Evolutionary conservation across 1,140 invertebrate species (phyloP), one percentile per base, ranked within the genome.

Genomic region (Xylocopa sonorina): DNA sequence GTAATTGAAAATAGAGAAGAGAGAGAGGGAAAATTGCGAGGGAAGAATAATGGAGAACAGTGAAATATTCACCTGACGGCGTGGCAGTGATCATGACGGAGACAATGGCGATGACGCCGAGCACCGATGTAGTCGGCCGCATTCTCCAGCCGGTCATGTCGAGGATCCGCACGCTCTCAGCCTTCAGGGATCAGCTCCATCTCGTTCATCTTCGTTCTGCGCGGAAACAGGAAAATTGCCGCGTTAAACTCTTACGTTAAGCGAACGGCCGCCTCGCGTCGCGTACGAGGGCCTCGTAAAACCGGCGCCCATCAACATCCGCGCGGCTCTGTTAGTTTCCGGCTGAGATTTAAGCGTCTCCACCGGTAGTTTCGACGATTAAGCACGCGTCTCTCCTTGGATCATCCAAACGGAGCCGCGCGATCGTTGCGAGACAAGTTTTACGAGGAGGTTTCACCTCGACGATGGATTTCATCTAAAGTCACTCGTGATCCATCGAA

Each of bases 71-170:
- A 92, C 91, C 91, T 88, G 88, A 80, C 24, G 80, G 68, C 69
- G 81, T 87, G 71, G 84, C 82, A 79, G 84, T 88, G 76, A 90
- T 86, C 85, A 90, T 84, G 74, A 88, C 82, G 83, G 77, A 91
- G 81, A 90, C 69, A 85, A 90, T 83, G 89, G 90, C 91, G 90
- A 92, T 87, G 80, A 90, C 90, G 90, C 90, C 91, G 68, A 91
- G 81, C 82, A 73, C 83, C 83, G 87, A 88, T 66, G 81, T 83
- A 82, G 82, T 86, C 83, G 89, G 82, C 87, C 86, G 88, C 91
- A 92, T 92, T 78, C 85, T 91, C 89, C 89, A 82, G 83, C 81
- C 76, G 78, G 64, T 82, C 66, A 85, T 85, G 50, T 86, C 75
- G 64, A 68, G 58, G 85, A 83, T 85, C 79, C 58, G 64, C 85